phyloP scores from a whole-genome alignment of 2,113 vertebrate genomes.

The Prunella fulvescens region DNA sequence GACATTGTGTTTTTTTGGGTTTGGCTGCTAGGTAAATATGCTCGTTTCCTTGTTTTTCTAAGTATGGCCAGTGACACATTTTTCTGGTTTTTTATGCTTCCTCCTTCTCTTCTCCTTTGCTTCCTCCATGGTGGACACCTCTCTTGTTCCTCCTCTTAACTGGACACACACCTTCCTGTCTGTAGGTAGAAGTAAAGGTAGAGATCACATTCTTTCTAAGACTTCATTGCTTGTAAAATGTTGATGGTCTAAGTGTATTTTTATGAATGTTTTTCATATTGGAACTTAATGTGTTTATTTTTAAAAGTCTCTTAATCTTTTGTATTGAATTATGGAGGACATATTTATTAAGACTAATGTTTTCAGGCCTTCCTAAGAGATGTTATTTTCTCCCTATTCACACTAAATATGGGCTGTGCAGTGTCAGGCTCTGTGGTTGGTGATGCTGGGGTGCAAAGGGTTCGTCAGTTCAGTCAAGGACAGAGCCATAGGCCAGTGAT shows the following conservation, averaged over 20 bases:
- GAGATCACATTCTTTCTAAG: conserved; percentile 71
- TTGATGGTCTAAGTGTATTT: not conserved
- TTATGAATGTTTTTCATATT: not conserved
- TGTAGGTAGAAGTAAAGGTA: conserved; percentile 99
- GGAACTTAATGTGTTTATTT: not conserved
- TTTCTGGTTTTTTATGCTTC: conserved; percentile 56
- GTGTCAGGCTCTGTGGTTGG: not conserved
- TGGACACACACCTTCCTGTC: conserved; percentile 73
- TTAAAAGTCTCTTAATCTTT: not conserved
- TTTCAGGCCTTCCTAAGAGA: not conserved
- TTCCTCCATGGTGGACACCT: conserved; percentile 68
- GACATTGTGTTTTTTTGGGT: not conserved
- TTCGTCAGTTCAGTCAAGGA: fast-evolving
- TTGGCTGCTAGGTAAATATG: not conserved
- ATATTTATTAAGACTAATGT: not conserved
- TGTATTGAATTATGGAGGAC: not conserved
- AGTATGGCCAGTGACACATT: conserved; percentile 45
- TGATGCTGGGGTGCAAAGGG: not conserved
- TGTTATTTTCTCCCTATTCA: not conserved
- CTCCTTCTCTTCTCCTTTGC: conserved; percentile 56
- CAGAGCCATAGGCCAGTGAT: not conserved
- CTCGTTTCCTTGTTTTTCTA: not conserved
- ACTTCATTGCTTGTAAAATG: conserved; percentile 42
- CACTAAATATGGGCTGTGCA: not conserved
- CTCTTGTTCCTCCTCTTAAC: conserved; percentile 64